Percentiles rank a stretch among this genome's conserved stretches.
These are phyloP conservation scores for Azorinus chamasolen DNA, from an alignment of 2,888 invertebrate genomes.

Conservation along the genomic window DNA sequence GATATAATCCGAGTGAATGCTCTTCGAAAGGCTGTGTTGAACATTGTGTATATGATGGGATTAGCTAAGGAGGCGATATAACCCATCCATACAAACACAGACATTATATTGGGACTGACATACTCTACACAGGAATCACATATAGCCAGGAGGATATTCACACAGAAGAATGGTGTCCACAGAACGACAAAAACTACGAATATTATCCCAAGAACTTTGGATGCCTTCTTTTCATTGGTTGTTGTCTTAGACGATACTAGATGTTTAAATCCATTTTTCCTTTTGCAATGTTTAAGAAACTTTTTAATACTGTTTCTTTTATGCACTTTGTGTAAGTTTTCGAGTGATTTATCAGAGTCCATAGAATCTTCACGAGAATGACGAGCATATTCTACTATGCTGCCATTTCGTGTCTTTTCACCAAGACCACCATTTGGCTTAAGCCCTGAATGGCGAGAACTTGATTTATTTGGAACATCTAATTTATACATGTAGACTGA, in stretches of 20 bases:
- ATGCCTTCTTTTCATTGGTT: constrained; percentile 85
- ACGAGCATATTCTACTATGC: background rate
- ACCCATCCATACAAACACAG: constrained; percentile 85
- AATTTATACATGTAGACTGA: constrained; percentile 72
- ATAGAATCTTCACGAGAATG: constrained; percentile 23
- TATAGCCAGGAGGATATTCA: constrained; percentile 82
- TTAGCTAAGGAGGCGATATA: constrained; percentile 85
- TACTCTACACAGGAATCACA: constrained; percentile 77
- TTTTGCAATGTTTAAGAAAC: constrained; percentile 55
- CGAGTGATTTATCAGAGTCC: constrained; percentile 48
- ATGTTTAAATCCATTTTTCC: constrained; percentile 60
- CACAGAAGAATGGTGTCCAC: constrained; percentile 85
- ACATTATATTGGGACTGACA: constrained; percentile 80
- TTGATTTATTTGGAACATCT: constrained; percentile 38
- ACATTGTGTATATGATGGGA: constrained; percentile 86
- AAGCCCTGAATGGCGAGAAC: constrained; percentile 1
- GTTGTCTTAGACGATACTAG: constrained; percentile 77
- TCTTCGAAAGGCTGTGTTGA: constrained; percentile 84
- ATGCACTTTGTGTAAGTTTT: constrained; percentile 15
- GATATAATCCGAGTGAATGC: constrained; percentile 83
- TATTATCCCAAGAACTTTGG: constrained; percentile 86
- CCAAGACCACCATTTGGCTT: constrained; percentile 8
- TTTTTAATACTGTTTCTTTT: constrained; percentile 56
- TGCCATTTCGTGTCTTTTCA: constrained; percentile 22
- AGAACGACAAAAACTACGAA: constrained; percentile 85